Evolutionary conservation across 2,888 invertebrate genomes (phyloP).

Genomic region (Nipponacmea schrenckii): DNA sequence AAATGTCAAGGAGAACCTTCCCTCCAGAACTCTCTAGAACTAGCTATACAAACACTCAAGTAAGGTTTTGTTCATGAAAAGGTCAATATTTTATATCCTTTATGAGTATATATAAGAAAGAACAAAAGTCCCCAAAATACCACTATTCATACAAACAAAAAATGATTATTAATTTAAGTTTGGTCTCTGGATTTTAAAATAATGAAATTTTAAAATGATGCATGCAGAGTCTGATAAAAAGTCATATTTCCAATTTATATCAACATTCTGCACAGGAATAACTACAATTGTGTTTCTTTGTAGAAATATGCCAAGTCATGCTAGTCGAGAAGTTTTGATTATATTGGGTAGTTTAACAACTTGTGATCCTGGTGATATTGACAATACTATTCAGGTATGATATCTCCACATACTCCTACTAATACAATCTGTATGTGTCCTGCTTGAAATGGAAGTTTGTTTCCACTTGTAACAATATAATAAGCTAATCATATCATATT

Average conservation of each 20-base stretch:
- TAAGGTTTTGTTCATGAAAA: constrained; percentile 37
- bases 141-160: neutral
- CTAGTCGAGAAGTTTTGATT: constrained; percentile 91
- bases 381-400: constrained; percentile 79
- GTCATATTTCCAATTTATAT: too few species aligned
- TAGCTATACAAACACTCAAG: constrained; percentile 85
- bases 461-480: too few species aligned
- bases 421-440: neutral
- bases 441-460: too few species aligned
- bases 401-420: constrained; percentile 11
- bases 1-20: constrained; percentile 91
- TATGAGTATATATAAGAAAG: too few species aligned
- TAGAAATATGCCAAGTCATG: constrained; percentile 88
- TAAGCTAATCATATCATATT: too few species aligned
- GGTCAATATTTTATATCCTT: too few species aligned
- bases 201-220: neutral
- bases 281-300: constrained; percentile 7
- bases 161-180: neutral
- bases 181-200: neutral
- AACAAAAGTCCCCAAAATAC: too few species aligned
- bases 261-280: too few species aligned
- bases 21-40: constrained; percentile 91
- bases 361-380: constrained; percentile 95
- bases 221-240: neutral
- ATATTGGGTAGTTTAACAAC: constrained; percentile 94